Base-by-base conservation (phyloP, 1,140 invertebrate species). In the Halotydeus destructor region DNA sequence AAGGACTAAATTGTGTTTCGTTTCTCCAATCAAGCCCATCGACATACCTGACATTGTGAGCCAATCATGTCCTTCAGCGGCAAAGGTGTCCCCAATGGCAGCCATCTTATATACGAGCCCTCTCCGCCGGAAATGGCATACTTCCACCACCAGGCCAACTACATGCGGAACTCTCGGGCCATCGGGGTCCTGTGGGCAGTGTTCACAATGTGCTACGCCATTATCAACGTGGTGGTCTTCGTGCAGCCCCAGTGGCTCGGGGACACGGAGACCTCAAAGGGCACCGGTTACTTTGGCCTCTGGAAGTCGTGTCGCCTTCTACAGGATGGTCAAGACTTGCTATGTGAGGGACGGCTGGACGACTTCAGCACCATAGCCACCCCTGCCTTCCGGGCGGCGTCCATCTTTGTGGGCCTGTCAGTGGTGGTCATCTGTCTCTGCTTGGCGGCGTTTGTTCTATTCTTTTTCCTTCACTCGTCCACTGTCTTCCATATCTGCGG, bases 121-220 rank as follows among this genome's bases (percentile, higher is more conserved):
- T 19, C 6, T 30, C 19, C 39, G 11, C 39, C 39, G 11, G 41
- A 43, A 19, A 14, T 36, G 12, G 28, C 21, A 18, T 41, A 45
- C 27, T 33, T 18, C 23, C 19, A 41, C 25, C 82, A 85, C 60
- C 80, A 79, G 38, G 79, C 80, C 18, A 88, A 82, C 61, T 94
- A 93, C 61, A 77, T 88, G 31, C 70, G 86, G 53, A 93, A 94
- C 69, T 86, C 82, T 34, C 84, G 88, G 42, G 86, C 88, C 28
- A 86, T 96, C 41, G 86, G 83, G 30, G 84, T 96, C 14, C 66
- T 94, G 33, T 96, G 91, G 91, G 86, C 77, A 18, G 81, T 94
- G 50, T 93, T 96, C 58, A 63, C 82, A 39, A 80, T 93, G 54
- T 94, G 88, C 62, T 94, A 86, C 60, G 81, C 83, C 37, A 93